phyloP scores from a whole-genome alignment of 2,888 invertebrate species.

The Euproctis similis region DNA sequence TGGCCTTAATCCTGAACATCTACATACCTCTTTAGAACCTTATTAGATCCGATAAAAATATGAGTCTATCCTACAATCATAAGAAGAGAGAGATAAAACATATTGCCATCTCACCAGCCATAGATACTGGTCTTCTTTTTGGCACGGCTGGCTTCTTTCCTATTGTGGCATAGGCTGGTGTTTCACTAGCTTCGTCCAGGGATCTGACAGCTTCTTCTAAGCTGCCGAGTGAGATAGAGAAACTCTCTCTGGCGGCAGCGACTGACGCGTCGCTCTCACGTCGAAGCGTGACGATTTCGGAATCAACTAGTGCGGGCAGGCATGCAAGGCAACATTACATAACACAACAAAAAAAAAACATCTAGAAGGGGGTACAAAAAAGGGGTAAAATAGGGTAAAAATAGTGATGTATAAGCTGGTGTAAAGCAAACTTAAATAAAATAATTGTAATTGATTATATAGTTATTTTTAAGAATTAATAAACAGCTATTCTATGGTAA shows the following conservation, averaged over 20 bases:
- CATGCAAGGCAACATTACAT: conserved; percentile 44
- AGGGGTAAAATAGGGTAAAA: too few species aligned
- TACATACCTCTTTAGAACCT: too few species aligned
- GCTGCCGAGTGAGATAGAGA: conserved; percentile 66
- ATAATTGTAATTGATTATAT: too few species aligned
- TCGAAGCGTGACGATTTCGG: conserved; percentile 72
- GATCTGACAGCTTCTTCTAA: conserved; percentile 64
- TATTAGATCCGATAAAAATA: too few species aligned
- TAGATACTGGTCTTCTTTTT: conserved; percentile 76
- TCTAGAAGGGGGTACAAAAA: too few species aligned
- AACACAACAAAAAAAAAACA: conserved; percentile 13
- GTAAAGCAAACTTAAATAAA: too few species aligned
- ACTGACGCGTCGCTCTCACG: conserved; percentile 70
- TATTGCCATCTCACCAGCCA: conserved; percentile 68
- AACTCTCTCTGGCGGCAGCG: conserved; percentile 64
- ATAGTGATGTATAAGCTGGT: too few species aligned
- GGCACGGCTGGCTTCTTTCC: conserved; percentile 70
- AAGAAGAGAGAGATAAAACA: not conserved
- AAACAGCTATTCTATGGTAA: too few species aligned
- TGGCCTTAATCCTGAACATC: too few species aligned
- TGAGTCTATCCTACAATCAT: too few species aligned
- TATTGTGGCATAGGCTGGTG: conserved; percentile 61
- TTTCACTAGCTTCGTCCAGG: conserved; percentile 57
- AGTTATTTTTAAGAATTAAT: too few species aligned
- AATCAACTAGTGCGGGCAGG: conserved; percentile 34